phyloP scores from a whole-genome alignment of 2,113 vertebrate genomes.

The Cyphomyrus plagiostoma region DNA sequence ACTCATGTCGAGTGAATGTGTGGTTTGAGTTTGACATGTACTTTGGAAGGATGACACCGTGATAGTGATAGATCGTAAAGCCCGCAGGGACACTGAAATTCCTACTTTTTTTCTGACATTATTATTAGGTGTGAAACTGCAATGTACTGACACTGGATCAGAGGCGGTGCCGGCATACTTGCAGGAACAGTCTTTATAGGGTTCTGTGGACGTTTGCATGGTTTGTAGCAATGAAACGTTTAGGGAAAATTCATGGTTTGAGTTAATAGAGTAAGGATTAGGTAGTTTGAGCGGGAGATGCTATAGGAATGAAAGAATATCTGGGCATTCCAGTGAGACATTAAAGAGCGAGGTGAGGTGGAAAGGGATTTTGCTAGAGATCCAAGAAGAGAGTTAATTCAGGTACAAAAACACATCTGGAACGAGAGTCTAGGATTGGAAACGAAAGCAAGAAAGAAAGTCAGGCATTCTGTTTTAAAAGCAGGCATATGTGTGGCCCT shows the following conservation, averaged over 20 bases:
- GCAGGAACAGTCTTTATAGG: neutral
- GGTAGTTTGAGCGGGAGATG: neutral
- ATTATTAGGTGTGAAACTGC: neutral
- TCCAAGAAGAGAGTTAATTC: neutral
- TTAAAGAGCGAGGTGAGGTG: neutral
- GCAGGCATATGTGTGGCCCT: neutral
- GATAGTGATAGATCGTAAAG: neutral
- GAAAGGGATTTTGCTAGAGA: neutral
- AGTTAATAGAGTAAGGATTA: neutral
- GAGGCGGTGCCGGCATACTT: neutral
- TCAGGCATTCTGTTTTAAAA: neutral
- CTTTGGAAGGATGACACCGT: neutral
- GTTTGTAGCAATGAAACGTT: neutral
- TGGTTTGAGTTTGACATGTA: neutral
- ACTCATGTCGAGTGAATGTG: neutral
- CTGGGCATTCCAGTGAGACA: neutral
- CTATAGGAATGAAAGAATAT: neutral
- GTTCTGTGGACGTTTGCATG: neutral
- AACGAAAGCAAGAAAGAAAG: neutral
- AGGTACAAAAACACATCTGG: neutral
- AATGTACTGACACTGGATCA: neutral
- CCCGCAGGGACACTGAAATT: neutral
- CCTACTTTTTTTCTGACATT: neutral
- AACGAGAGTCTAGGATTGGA: neutral
- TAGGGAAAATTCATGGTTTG: neutral